Base-by-base conservation (phyloP, 2,113 vertebrate genomes). In the Acinonyx jubatus region DNA sequence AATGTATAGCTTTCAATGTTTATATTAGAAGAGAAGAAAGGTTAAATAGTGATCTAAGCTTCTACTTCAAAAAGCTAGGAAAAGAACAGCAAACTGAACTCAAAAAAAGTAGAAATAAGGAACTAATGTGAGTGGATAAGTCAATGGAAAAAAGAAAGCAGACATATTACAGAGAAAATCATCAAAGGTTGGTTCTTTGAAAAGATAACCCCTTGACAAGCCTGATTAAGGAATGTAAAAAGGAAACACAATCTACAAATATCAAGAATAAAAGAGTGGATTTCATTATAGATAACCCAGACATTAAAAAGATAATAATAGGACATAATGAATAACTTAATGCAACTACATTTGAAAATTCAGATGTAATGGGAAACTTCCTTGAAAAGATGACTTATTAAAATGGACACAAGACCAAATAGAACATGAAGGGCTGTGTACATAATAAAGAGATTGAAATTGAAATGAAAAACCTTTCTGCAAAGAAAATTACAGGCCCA, bases 201-300 rank as follows among this genome's bases (percentile, higher is more conserved):
- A 50, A 66, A 80, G 45, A 80, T 52, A 91, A 68, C 38, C 61
- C 29, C 41, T 79, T 68, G 68, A 79, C 19, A 69, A 94, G 74
- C 23, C n/a, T 91, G n/a, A 69, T 94, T 69, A 69, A 88, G 63
- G 80, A 94, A 55, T 50, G 52, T 68, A 81, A 69, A 81, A 91
- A 65, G 73, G 68, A 80, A 80, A 91, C 25, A 21, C 15, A 71
- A 82, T 57, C 36, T 61, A 61, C 4, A 45, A 80, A 79, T 68
- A 80, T 80, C 36, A 69, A 94, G 73, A 94, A 88, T 29, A 57
- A 80, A 80, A 87, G 36, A 93, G 69, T 31, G 5, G 45, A 52
- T 83, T 83, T 65, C 81, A 65, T 31, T 84, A 45, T 31, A 89
- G 61, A 79, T 29, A 38, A 36, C 88, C 38, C 25, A 33, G 69